These are phyloP conservation scores for Cercopithecus diana DNA, from an alignment of 2,797 vertebrate genomes.

Conservation along the genomic window DNA sequence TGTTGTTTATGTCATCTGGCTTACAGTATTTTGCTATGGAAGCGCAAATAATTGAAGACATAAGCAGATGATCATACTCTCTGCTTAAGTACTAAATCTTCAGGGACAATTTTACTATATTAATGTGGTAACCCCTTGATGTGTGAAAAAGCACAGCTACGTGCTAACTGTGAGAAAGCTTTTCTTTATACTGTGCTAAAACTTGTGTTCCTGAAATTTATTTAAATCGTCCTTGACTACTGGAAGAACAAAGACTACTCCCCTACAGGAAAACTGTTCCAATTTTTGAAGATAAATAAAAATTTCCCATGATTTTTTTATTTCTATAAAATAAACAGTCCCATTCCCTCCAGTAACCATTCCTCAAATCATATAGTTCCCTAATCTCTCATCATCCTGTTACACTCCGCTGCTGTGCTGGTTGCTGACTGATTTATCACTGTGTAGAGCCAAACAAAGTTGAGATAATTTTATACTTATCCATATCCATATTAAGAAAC, in stretches of 20 bases:
- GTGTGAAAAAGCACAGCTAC: background rate
- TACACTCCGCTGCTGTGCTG: background rate
- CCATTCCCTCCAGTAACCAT: background rate
- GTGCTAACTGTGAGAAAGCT: background rate
- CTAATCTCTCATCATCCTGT: background rate
- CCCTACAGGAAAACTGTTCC: background rate
- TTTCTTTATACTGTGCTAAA: background rate
- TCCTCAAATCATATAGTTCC: background rate
- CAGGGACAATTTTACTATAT: background rate
- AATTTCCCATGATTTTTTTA: background rate
- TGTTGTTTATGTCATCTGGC: background rate
- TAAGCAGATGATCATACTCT: background rate
- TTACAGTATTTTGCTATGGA: no score
- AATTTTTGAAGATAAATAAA: background rate
- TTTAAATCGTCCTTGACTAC: background rate
- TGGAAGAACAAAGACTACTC: background rate
- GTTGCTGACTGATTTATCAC: background rate
- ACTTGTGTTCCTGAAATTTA: background rate
- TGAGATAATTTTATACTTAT: slow-evolving; percentile 13
- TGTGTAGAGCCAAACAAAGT: background rate
- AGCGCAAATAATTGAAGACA: background rate
- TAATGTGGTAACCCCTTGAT: background rate
- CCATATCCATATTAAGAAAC: background rate
- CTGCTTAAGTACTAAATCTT: slow-evolving; percentile 8
- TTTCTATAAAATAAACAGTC: background rate